Percentiles rank a stretch among this genome's conserved stretches.
Conservation (phyloP, 2,797 vertebrate species). For the Australoheros facetus region DNA sequence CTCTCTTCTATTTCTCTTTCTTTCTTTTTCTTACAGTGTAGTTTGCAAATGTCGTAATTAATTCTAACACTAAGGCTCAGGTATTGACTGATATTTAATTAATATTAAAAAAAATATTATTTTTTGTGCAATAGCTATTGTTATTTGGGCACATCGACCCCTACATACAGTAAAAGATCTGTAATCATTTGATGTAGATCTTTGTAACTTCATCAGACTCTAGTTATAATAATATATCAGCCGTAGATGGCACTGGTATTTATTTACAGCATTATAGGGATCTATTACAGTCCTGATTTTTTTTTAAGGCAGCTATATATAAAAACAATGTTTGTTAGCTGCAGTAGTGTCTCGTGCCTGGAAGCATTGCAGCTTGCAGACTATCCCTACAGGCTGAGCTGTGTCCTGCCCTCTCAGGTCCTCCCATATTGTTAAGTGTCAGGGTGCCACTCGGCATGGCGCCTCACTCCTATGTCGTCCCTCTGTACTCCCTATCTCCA, state of each 20-base stretch:
- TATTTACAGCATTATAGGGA: neutral
- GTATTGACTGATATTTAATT: constrained; percentile 13
- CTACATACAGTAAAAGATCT: neutral
- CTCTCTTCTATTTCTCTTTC: constrained; percentile 39
- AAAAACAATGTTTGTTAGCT: constrained; percentile 33
- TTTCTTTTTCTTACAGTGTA: constrained; percentile 54
- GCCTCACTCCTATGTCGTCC: constrained; percentile 75
- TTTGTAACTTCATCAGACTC: neutral
- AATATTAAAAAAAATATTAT: neutral
- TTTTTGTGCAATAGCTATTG: neutral
- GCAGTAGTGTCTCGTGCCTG: constrained; percentile 30
- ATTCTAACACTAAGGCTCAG: constrained; percentile 30
- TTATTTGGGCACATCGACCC: neutral
- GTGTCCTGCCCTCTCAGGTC: constrained; percentile 64
- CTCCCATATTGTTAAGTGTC: constrained; percentile 66
- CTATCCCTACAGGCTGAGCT: constrained; percentile 54
- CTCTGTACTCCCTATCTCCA: constrained; percentile 83
- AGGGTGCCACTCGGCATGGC: constrained; percentile 55
- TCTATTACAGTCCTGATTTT: neutral
- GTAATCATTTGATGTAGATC: neutral
- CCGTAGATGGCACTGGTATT: neutral
- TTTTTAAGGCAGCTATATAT: constrained; percentile 9
- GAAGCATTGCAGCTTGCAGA: constrained; percentile 50
- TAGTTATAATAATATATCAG: neutral
- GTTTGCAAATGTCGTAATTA: constrained; percentile 45